phyloP scores from a whole-genome alignment of 2,888 invertebrate genomes.

The Tenthredo amoena region DNA sequence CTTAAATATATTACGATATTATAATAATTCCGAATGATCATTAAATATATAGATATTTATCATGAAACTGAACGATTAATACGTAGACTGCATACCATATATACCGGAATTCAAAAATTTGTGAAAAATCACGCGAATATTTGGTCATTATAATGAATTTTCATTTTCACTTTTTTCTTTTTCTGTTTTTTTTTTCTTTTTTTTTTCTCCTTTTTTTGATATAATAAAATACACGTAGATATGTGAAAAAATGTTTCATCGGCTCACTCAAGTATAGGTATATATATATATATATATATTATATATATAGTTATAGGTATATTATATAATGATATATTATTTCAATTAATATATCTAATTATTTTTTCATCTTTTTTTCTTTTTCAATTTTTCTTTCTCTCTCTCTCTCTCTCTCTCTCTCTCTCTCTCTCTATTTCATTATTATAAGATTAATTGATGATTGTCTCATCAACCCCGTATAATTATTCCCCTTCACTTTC shows the following conservation, averaged over 20 bases:
- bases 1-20: constrained; percentile 16
- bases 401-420: neutral
- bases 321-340: neutral
- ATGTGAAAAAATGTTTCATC: constrained; percentile 1
- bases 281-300: neutral
- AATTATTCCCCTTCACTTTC: neutral
- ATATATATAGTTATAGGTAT: neutral
- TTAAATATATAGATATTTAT: neutral
- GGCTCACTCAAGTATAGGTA: neutral
- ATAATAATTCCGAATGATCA: neutral
- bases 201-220: neutral
- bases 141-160: constrained; percentile 31
- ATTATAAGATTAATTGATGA: neutral
- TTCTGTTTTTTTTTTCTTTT: neutral
- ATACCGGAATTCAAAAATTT: neutral
- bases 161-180: too few relatives aligned
- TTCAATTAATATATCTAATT: neutral
- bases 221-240: neutral
- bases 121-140: neutral
- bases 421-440: too few relatives aligned
- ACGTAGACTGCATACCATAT: too few relatives aligned
- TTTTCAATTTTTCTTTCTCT: neutral
- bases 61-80: too few relatives aligned
- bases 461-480: neutral
- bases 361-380: neutral